Evolutionary conservation across 2,113 vertebrate species (phyloP), one percentile per base, ranked within the genome.

Genomic region (Gasterosteus nipponicus): DNA sequence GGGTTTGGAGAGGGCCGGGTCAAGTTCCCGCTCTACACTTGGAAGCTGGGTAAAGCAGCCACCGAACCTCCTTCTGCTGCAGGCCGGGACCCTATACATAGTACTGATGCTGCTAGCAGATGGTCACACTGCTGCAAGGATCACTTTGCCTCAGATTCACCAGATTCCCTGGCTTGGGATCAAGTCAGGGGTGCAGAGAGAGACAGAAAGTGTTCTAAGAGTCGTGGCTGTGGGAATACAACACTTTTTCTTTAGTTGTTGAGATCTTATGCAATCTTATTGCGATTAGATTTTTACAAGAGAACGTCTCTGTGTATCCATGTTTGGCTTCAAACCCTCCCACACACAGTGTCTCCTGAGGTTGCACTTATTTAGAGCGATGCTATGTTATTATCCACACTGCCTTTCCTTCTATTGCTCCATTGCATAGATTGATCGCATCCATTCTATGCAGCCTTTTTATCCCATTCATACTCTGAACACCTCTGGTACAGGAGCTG

Each of bases 71-170:
- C 75, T 86, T 84, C 81, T 47, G 73, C 89, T 71, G 67, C 82
- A 77, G 84, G 65, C 80, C 67, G 46, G 38, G 22, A 77, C 68
- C 94, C 95, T 95, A 94, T 94, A 95, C 93, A 95, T 96, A 96
- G 94, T 86, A 80, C 89, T 93, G 94, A 89, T 92, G 92, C 56
- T 92, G 78, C 60, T 93, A 94, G 91, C 90, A 95, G 91, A 95
- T 95, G 94, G 89, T 88, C 88, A 18, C 73, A 47, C 91, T 91
- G 89, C 94, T 63, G 3, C 73, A 46, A 82, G 90, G 93, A 94
- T 96, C 92, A 89, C 75, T 94, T 95, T 94, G 90, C 90, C 84
- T 87, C 68, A 79, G 86, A 90, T 86, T 91, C 84, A 68, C 66
- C 69, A 58, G 80, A 92, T 94, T 93, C 91, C 71, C 87, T 94